phyloP scores from a whole-genome alignment of 1,140 invertebrate species.

The Atta colombica region DNA sequence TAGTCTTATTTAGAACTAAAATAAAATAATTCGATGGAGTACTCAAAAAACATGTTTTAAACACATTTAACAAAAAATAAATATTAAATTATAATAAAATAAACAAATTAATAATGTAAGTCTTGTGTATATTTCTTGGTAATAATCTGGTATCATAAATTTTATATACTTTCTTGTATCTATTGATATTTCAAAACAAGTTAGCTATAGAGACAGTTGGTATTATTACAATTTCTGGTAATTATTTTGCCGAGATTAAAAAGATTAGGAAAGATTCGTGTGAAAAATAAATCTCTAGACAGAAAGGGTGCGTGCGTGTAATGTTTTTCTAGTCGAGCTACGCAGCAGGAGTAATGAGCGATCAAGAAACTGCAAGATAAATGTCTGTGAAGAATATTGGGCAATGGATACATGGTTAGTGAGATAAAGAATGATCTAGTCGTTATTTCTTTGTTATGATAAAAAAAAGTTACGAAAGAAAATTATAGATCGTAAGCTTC shows the following conservation, averaged over 20 bases:
- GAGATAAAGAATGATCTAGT: constrained; percentile 66
- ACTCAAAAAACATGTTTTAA: neutral
- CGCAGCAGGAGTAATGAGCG: constrained; percentile 63
- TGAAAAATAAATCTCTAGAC: constrained; percentile 50
- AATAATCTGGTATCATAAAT: neutral
- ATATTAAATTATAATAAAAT: neutral
- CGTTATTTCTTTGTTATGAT: constrained; percentile 47
- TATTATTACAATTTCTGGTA: constrained; percentile 8
- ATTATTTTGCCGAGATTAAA: constrained; percentile 33
- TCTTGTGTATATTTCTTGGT: neutral
- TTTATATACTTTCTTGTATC: neutral
- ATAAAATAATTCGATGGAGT: neutral
- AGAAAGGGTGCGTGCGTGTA: constrained; percentile 35
- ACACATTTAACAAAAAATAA: neutral
- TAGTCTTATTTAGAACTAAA: neutral
- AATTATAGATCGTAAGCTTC: neutral
- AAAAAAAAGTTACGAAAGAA: constrained; percentile 29
- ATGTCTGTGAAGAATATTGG: constrained; percentile 48
- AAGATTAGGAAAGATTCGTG: constrained; percentile 38
- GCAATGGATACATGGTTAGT: constrained; percentile 18
- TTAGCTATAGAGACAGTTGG: neutral
- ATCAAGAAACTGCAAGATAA: constrained; percentile 62
- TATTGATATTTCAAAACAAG: neutral
- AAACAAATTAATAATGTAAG: neutral
- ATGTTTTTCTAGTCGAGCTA: constrained; percentile 35